These are phyloP conservation scores for Cephalotes varians DNA, from an alignment of 2,888 invertebrate species.

Conservation along the genomic window DNA sequence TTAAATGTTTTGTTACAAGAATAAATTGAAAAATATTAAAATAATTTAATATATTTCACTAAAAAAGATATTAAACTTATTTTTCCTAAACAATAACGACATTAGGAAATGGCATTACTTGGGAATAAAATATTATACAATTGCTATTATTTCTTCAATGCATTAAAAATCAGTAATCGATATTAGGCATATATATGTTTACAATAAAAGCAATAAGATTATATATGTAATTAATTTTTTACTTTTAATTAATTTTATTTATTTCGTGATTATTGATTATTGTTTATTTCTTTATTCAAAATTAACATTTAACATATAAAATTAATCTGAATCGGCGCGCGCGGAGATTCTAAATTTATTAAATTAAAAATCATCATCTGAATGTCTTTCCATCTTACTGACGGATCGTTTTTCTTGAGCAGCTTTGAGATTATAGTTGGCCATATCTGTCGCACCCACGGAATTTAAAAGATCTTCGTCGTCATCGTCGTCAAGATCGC, in stretches of 20 bases:
- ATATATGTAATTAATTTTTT: not conserved
- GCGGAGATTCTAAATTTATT: not conserved
- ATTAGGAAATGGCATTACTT: too few relatives aligned
- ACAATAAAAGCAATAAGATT: not conserved
- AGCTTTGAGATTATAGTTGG: slow-evolving; percentile 78
- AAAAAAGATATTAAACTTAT: not conserved
- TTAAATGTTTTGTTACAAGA: not conserved
- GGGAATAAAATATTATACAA: too few relatives aligned
- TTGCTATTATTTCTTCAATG: too few relatives aligned
- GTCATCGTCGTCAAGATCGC: slow-evolving; percentile 88
- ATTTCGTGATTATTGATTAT: not conserved
- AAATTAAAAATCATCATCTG: slow-evolving; percentile 84
- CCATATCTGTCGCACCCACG: slow-evolving; percentile 75
- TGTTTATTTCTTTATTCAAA: not conserved
- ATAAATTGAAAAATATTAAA: not conserved
- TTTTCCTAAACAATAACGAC: too few relatives aligned
- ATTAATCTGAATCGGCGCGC: not conserved
- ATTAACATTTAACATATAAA: slow-evolving; percentile 6
- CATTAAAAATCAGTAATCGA: too few relatives aligned
- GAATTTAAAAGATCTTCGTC: slow-evolving; percentile 87
- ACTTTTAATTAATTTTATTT: not conserved
- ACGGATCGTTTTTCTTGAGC: slow-evolving; percentile 80
- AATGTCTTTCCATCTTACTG: slow-evolving; percentile 81
- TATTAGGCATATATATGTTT: too few relatives aligned
- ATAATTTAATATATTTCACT: not conserved